These are phyloP conservation scores for Orbicella faveolata DNA, from an alignment of 64 coral and sea anemone species.

Conservation along the genomic window DNA sequence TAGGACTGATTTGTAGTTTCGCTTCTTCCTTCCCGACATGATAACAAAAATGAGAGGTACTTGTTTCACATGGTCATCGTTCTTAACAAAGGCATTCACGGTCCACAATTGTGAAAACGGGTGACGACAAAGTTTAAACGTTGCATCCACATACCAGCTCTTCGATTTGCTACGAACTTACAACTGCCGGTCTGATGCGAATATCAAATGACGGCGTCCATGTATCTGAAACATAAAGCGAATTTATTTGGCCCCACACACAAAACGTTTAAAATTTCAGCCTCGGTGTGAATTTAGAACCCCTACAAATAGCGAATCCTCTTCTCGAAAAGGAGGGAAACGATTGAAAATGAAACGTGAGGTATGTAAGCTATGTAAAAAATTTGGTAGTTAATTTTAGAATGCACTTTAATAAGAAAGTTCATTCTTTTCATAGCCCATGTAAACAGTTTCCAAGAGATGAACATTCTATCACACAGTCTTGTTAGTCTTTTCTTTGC, in stretches of 20 bases:
- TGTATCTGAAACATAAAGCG: conserved; percentile 12
- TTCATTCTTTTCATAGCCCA: too few relatives aligned
- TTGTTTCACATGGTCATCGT: conserved; percentile 27
- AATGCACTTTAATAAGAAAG: too few relatives aligned
- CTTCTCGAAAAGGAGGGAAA: too few relatives aligned
- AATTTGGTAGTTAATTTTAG: too few relatives aligned
- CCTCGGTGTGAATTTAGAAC: too few relatives aligned
- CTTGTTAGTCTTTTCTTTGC: background rate
- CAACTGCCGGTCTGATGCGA: conserved; percentile 42
- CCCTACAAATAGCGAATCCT: too few relatives aligned
- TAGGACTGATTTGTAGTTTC: conserved; percentile 31
- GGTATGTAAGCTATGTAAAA: too few relatives aligned
- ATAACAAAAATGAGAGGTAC: conserved; percentile 40
- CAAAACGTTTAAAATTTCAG: too few relatives aligned
- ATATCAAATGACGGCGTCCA: conserved; percentile 42
- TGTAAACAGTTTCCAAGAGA: too few relatives aligned
- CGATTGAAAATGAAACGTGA: too few relatives aligned
- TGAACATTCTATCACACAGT: too few relatives aligned
- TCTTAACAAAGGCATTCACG: conserved; percentile 43
- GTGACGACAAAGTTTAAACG: conserved; percentile 46
- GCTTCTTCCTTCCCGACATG: conserved; percentile 52
- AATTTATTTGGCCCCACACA: background rate
- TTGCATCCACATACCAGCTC: conserved; percentile 46
- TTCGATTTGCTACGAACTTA: conserved; percentile 6
- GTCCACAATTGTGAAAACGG: conserved; percentile 39